Evolutionary conservation across 2,797 vertebrate genomes (phyloP).

Genomic region (Telmatherina bonti): DNA sequence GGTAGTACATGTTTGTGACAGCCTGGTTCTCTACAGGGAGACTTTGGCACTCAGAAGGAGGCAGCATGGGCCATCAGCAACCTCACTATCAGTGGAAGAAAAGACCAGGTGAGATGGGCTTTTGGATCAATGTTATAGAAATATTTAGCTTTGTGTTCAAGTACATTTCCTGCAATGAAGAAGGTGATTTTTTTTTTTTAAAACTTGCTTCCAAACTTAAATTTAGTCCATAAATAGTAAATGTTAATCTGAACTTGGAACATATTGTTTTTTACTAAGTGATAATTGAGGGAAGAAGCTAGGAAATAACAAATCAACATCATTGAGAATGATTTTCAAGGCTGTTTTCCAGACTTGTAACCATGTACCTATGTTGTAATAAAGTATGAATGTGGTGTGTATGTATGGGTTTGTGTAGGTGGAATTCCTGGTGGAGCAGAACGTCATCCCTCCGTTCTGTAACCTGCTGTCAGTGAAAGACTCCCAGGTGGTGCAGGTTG

Average conservation of each 20-base stretch:
- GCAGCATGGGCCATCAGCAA: slow-evolving; percentile 99
- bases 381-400: slow-evolving; percentile 69
- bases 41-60: slow-evolving; percentile 99
- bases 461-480: slow-evolving; percentile 97
- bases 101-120: slow-evolving; percentile 92
- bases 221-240: background rate
- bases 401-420: slow-evolving; percentile 87
- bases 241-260: no score
- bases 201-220: background rate
- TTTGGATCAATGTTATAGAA: slow-evolving; percentile 17
- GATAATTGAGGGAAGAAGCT: no score
- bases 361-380: slow-evolving; percentile 65
- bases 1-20: slow-evolving; percentile 60
- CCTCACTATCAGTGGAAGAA: slow-evolving; percentile 98
- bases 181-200: background rate
- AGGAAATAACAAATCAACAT: background rate
- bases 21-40: slow-evolving; percentile 88
- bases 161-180: no score
- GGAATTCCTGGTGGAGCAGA: slow-evolving; percentile 97
- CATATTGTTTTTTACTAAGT: no score
- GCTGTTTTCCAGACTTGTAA: slow-evolving; percentile 45
- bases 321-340: slow-evolving; percentile 13
- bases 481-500: slow-evolving; percentile 98
- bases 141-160: slow-evolving; percentile 7
- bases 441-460: slow-evolving; percentile 98